phyloP scores from a whole-genome alignment of 1,140 invertebrate species.

The Drosophila arawakana region DNA sequence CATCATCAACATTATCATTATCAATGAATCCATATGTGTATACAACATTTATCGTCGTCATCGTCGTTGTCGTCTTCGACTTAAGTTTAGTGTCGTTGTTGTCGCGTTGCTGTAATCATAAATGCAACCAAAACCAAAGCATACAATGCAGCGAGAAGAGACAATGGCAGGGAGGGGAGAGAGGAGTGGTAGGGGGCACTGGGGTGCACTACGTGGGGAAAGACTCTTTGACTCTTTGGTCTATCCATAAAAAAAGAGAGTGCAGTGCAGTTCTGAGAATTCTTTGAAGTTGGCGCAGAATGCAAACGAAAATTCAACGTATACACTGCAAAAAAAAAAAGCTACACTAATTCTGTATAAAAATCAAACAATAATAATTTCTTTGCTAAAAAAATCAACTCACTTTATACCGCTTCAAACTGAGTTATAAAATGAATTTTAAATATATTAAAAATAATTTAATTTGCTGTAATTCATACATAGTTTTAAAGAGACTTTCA shows the following conservation, averaged over 20 bases:
- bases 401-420: no score
- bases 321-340: conserved; percentile 10
- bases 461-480: no score
- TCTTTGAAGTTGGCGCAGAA: conserved; percentile 78
- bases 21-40: conserved; percentile 43
- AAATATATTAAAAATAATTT: no score
- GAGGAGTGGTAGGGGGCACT: not conserved
- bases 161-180: no score
- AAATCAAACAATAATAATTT: no score
- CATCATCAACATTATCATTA: conserved; percentile 16
- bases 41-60: conserved; percentile 74
- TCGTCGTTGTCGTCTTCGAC: conserved; percentile 19
- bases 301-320: conserved; percentile 41
- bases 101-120: conserved; percentile 73
- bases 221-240: not conserved
- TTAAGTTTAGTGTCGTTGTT: conserved; percentile 29
- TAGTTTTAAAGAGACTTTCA: no score
- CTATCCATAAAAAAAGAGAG: conserved; percentile 17
- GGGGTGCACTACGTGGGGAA: not conserved
- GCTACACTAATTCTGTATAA: not conserved
- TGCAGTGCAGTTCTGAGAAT: conserved; percentile 58
- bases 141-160: conserved; percentile 40
- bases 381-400: no score
- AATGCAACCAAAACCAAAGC: conserved; percentile 80
- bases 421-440: no score